Base-by-base conservation (phyloP, 2,797 vertebrate species). In the Rhinogobio ventralis region DNA sequence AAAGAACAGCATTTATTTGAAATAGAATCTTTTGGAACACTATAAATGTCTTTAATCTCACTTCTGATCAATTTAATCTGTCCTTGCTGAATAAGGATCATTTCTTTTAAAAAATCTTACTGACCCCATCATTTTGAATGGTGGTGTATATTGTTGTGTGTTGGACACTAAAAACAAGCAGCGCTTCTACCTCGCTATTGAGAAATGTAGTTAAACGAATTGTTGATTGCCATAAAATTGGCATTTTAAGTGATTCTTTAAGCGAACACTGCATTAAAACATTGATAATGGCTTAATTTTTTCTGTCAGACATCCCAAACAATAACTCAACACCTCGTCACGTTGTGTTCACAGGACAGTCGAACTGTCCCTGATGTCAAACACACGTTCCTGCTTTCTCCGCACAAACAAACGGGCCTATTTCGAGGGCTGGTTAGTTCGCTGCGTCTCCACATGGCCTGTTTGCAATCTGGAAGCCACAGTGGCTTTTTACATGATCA, bases 401-500 rank as follows among this genome's bases (percentile, higher is more conserved):
- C 92, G 93, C 94, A 94, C 93, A 95, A 96, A 96, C 94, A 95
- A 93, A 93, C 92, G 89, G 86, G 88, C 91, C 94, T 95, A 95
- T 96, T 96, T 96, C 92, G 91, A 94, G 94, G 91, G 36, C 92
- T 93, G 94, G 95, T 95, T 95, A 94, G 93, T 91, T 92, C 92
- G 91, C 93, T 93, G 93, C 91, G 94, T 95, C 93, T 92, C 93
- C 94, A 92, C 89, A 92, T 93, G 94, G 94, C 95, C 88, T 96
- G 95, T 95, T 95, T 95, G 95, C 95, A 96, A 95, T 96, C 95
- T 95, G 91, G 89, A 91, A 93, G 93, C 95, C 95, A 89, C 94
- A 94, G 94, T 7, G 93, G 95, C 92, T 95, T 96, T 96, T 95
- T 95, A 95, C 95, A 94, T 95, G 94, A 95, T 96, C 95, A 95